phyloP scores from a whole-genome alignment of 1,140 invertebrate species.

The Nephotettix cincticeps region DNA sequence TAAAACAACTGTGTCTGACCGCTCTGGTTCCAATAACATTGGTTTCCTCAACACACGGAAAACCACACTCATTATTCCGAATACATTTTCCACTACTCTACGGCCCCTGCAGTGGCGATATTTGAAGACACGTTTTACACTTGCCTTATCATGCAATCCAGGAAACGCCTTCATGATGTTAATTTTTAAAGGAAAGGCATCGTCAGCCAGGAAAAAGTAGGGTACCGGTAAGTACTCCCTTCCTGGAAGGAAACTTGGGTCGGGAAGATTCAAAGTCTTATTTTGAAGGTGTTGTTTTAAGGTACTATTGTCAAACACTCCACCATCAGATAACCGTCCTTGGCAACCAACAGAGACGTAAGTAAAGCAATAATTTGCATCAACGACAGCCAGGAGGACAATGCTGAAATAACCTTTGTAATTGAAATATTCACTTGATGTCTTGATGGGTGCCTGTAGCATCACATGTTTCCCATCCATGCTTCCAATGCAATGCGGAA shows the following conservation, averaged over 20 bases:
- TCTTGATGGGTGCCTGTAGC: conserved; percentile 42
- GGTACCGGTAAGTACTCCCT: too few species aligned
- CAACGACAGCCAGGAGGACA: conserved; percentile 46
- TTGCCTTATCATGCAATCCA: conserved; percentile 14
- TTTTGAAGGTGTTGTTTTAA: too few species aligned
- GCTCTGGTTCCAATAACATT: too few species aligned
- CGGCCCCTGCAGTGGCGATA: conserved; percentile 36
- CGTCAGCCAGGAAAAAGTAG: conserved; percentile 26
- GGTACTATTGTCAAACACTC: too few species aligned
- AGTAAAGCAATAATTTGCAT: conserved; percentile 44
- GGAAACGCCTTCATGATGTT: conserved; percentile 32
- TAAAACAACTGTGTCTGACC: too few species aligned
- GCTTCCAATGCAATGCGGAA: conserved; percentile 50
- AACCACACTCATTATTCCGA: conserved; percentile 49
- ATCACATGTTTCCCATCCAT: conserved; percentile 52
- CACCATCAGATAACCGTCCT: conserved; percentile 44
- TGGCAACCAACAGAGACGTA: conserved; percentile 41
- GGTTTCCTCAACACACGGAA: too few species aligned
- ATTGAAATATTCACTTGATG: conserved; percentile 50
- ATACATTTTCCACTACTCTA: conserved; percentile 35
- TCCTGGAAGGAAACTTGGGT: too few species aligned
- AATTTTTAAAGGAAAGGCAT: conserved; percentile 29
- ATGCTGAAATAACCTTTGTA: conserved; percentile 51
- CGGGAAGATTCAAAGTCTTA: too few species aligned
- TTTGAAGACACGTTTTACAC: too few species aligned